Evolutionary conservation across 1,140 invertebrate species (phyloP), one percentile per base, ranked within the genome.

Genomic region (Leucophenga varia): DNA sequence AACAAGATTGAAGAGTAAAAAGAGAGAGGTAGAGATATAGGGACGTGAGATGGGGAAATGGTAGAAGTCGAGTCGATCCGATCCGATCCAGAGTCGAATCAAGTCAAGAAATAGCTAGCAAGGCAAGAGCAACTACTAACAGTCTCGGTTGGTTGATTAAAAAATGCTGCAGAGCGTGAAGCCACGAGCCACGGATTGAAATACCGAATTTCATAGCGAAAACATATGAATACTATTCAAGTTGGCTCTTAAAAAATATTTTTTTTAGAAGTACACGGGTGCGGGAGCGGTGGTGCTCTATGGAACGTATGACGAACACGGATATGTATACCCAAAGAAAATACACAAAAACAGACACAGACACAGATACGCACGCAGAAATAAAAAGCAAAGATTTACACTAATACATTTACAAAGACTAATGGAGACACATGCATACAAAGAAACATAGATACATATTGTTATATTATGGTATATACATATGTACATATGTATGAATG

Each of bases 141-240:
- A 54, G 64, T 68, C 52, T 63, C 64, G 64, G 64, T 68, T 69
- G 64, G 61, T 67, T 49, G 37, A 39, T 39, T 39, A 39, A 22
- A 39, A 39, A 39, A 20, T 20, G 17, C 37, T 68, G 57, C 55
- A 61, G 64, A 68, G 57, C 64, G 64, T 68, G 64, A 68, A 68
- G 64, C 64, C 64, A 68, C 64, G 64, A 68, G 64, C 64, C 64
- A 68, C 64, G 65, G n/a, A 68, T 68, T 68, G 61, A 67, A 67
- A 67, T 68, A 64, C 64, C 64, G 60, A 67, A 67, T 67, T 68
- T 67, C 54, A 67, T 67, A 67, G 57, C 53, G 57, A 67, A 63
- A 67, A 61, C 56, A 60, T 60, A 67, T 67, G 63, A 67, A 63
- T 57, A 57, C 63, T 51, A 53, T 63, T 65, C 59, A 63, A n/a